phyloP scores from a whole-genome alignment of 2,113 vertebrate genomes.

The Pycnonotus jocosus region DNA sequence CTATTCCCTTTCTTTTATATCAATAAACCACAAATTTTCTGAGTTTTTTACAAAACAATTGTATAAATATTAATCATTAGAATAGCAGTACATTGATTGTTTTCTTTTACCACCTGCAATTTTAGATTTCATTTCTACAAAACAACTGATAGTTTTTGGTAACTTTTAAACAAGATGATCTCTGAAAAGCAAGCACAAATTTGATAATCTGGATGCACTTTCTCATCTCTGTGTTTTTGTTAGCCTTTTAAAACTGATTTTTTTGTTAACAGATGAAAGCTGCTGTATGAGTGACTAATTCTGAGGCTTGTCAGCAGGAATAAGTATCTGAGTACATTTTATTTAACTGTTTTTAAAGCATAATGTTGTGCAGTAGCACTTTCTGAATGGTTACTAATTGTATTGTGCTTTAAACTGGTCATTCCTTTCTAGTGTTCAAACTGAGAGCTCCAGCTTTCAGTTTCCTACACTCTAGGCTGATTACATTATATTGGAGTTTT shows the following conservation, averaged over 20 bases:
- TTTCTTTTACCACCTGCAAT: background rate
- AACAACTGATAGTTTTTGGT: background rate
- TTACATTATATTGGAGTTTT: background rate
- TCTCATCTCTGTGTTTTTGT: background rate
- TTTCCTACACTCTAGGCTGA: background rate
- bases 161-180: background rate
- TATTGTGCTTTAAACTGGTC: background rate
- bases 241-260: slow-evolving; percentile 7
- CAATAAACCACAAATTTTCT: background rate
- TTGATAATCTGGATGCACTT: background rate
- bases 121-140: background rate
- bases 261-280: background rate
- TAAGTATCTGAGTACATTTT: background rate
- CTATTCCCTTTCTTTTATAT: background rate
- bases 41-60: background rate
- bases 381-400: slow-evolving; percentile 20
- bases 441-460: background rate
- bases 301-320: background rate
- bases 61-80: background rate
- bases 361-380: background rate
- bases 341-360: background rate
- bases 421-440: background rate
- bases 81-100: background rate
- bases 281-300: background rate
- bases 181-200: background rate